These are phyloP conservation scores for Aphelocoma californica DNA, from an alignment of 2,797 vertebrate species.

Conservation along the genomic window DNA sequence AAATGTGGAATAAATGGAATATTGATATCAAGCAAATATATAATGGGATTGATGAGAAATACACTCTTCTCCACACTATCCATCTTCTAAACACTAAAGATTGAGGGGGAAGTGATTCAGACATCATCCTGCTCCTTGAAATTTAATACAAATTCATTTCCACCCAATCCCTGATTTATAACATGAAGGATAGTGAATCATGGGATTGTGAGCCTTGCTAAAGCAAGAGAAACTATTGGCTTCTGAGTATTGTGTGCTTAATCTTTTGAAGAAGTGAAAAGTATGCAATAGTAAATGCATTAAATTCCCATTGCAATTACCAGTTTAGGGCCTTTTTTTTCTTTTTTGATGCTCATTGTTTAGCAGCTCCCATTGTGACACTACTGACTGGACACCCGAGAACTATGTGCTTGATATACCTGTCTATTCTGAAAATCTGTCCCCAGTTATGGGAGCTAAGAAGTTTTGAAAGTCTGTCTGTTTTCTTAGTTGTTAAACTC, in stretches of 20 bases:
- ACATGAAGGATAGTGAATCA: background rate
- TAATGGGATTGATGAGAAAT: slow-evolving; percentile 1
- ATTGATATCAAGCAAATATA: background rate
- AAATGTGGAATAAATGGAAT: background rate
- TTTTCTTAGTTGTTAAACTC: background rate
- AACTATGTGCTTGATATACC: background rate
- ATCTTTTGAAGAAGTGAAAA: background rate
- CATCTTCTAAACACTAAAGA: background rate
- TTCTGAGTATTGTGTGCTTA: background rate
- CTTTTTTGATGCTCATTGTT: background rate
- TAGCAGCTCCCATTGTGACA: background rate
- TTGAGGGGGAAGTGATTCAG: background rate
- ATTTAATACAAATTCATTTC: background rate
- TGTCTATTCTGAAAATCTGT: background rate
- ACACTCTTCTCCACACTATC: background rate
- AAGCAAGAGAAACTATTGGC: background rate
- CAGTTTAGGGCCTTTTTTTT: background rate
- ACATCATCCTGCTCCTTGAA: background rate
- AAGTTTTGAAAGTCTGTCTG: background rate
- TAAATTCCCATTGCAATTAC: background rate
- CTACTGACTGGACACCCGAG: background rate
- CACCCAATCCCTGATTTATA: background rate
- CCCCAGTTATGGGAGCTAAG: background rate
- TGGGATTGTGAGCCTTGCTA: background rate
- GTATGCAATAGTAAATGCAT: background rate